Evolutionary conservation across 2,113 vertebrate species (phyloP).

Genomic region (Megaceryle torquata): DNA sequence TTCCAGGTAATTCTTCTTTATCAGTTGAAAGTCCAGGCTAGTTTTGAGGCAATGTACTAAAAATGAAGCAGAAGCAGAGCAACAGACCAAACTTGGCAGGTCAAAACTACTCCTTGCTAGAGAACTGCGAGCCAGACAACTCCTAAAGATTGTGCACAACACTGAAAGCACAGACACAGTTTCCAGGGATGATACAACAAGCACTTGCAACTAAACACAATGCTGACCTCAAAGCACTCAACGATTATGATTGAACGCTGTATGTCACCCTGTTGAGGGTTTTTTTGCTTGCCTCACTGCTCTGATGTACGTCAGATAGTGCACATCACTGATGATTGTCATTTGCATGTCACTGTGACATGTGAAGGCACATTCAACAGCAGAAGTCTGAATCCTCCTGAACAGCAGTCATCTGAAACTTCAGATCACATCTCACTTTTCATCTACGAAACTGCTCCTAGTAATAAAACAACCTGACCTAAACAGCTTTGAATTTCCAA

Average conservation of each 20-base stretch:
- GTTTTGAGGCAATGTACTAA: not conserved
- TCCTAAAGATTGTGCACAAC: not conserved
- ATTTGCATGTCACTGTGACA: not conserved
- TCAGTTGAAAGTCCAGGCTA: not conserved
- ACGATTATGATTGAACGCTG: accelerated
- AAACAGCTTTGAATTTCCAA: not conserved
- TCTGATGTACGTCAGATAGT: not conserved
- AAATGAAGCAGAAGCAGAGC: not conserved
- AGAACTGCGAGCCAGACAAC: not conserved
- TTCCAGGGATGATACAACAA: not conserved
- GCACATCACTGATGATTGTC: not conserved
- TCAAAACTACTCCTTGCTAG: not conserved
- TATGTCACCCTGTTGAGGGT: too few species aligned
- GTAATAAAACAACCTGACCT: not conserved
- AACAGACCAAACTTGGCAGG: not conserved
- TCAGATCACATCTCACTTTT: not conserved
- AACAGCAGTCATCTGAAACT: not conserved
- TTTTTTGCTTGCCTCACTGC: not conserved
- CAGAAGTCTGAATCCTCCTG: not conserved
- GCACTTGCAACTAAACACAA: not conserved
- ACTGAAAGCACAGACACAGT: not conserved
- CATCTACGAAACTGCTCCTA: not conserved
- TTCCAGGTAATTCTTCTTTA: not conserved
- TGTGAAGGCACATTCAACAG: not conserved
- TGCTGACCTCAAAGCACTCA: not conserved